Base-by-base conservation (phyloP, 2,113 vertebrate genomes). In the Lagenorhynchus albirostris region DNA sequence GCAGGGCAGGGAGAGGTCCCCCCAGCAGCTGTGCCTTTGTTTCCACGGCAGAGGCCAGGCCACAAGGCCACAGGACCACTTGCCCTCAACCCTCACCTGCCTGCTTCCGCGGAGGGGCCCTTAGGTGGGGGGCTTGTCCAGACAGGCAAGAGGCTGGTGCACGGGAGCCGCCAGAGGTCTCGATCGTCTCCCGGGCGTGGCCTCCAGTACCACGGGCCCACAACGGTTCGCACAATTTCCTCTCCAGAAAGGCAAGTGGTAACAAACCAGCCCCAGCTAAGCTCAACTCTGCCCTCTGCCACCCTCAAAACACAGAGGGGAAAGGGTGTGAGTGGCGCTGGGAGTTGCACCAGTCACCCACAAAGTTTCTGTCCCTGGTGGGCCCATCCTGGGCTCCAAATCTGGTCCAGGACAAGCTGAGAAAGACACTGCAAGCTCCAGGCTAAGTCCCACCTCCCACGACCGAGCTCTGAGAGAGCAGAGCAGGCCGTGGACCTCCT, bases 161-260 rank as follows among this genome's bases (percentile, higher is more conserved):
- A 7, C 3, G 9, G 18, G 44, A 25, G 31, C 58, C 13, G 55
- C 76, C 36, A 50, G 44, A 5, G 2, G 33, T 81, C 47, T 79
- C 6, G 9, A 38, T 29, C 0, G 0, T 38, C 62, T 79, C 41
- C 11, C 63, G 41, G 86, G 82, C 0, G 9, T 55, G 29, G 14
- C 68, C 55, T 96, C 83, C 36, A n/a, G 47, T 65, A 62, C 33
- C 17, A 10, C 84, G 6, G 8, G 50, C 18, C 74, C 20, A 8
- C 11, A 8, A 58, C 14, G 18, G 26, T 68, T 84, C 85, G 47
- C 14, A 88, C 50, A 36, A 41, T 62, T 94, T 95, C 77, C 81
- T 97, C 58, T 74, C 71, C 65, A 55, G 67, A 84, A 90, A 94
- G 67, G 62, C 81, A 92, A 53, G 38, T 60, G 38, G 74, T 55